Base-by-base conservation (phyloP, 2,113 vertebrate species). In the Nycticebus coucang region DNA sequence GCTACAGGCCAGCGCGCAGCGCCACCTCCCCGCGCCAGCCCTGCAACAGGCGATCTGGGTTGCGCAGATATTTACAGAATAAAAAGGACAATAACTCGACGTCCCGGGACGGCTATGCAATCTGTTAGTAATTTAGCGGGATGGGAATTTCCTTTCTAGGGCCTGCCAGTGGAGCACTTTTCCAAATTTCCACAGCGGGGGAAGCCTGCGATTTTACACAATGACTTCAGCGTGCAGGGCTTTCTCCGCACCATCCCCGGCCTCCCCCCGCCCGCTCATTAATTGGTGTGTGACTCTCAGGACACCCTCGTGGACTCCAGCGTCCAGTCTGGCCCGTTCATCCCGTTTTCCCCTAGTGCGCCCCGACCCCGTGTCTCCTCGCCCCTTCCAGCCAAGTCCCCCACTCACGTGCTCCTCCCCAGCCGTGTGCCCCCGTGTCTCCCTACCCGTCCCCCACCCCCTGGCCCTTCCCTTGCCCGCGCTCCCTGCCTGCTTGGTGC, bases 131-230 rank as follows among this genome's bases (percentile, higher is more conserved):
- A 98, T 98, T 99, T 98, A 98, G 97, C 98, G 98, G 98, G 98
- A 98, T 93, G 98, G 98, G 98, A 98, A 98, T 98, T 99, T 98
- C 98, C 98, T 99, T 98, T 97, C 98, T 86, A 97, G 92, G 71
- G 97, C 97, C 98, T 98, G 98, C 98, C 98, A 98, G 97, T 81
- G 94, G 98, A 98, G 98, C 98, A 97, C 98, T 97, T 98, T 98
- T 98, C 98, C 98, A 98, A 98, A 98, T 99, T 98, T 98, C 98
- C 98, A 98, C 98, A 94, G 98, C 97, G 97, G 98, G 98, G 98
- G 98, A 99, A 98, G 98, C 98, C 98, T 98, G 98, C 97, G 98
- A 96, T 84, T 98, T 96, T 95, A 97, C 98, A 97, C 98, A 98
- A 98, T 98, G 97, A 98, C 98, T 99, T 98, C 98, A 98, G 97